A percentile compares a stretch with the other conserved stretches of the same genome.
Conservation (phyloP, 1,140 invertebrate species). For the Thaumatotibia leucotreta region DNA sequence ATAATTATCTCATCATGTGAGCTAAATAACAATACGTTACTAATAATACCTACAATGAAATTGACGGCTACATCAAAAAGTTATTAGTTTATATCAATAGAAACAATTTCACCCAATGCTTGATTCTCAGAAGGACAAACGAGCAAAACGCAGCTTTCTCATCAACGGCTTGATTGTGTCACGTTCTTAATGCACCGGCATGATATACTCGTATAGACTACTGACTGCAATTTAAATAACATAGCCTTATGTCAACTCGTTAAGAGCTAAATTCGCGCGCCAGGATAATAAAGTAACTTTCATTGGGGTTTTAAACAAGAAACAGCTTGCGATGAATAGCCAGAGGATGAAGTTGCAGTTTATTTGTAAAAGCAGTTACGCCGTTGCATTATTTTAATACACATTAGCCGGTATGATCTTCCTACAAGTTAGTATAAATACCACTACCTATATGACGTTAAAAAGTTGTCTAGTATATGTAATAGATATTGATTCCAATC, state of each 20-base stretch:
- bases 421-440: no score
- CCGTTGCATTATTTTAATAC: not conserved
- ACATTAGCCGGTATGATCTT: no score
- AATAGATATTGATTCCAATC: no score
- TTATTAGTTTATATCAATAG: not conserved
- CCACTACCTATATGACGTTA: no score
- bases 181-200: not conserved
- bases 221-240: not conserved
- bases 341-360: not conserved
- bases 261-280: not conserved
- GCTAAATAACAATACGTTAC: no score
- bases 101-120: not conserved
- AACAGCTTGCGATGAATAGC: not conserved
- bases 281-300: not conserved
- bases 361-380: not conserved
- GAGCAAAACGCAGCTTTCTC: constrained; percentile 6
- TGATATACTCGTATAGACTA: not conserved
- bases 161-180: constrained; percentile 12
- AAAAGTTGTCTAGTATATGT: no score
- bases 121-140: constrained; percentile 2
- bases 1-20: no score
- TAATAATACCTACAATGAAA: no score
- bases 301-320: not conserved
- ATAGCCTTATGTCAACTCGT: not conserved
- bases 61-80: no score